Conservation (phyloP, 2,113 vertebrate genomes). For the Martes martes region DNA sequence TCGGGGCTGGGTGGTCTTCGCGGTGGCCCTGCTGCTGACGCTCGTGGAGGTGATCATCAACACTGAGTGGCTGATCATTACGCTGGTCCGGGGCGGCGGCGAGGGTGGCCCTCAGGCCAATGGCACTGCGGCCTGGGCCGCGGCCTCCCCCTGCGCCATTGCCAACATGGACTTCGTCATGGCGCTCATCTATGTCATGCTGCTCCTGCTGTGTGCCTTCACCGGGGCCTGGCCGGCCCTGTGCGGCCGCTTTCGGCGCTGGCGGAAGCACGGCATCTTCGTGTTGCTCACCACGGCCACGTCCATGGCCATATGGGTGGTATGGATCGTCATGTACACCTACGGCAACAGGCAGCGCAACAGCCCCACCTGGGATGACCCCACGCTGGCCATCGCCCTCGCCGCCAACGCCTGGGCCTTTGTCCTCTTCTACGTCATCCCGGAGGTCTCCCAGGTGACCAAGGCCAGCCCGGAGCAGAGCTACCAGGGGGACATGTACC, state of each 20-base stretch:
- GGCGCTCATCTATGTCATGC: slow-evolving; percentile 95
- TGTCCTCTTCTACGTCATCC: slow-evolving; percentile 89
- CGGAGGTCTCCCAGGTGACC: slow-evolving; percentile 87
- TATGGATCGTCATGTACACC: slow-evolving; percentile 93
- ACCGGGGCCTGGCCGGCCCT: slow-evolving; percentile 81
- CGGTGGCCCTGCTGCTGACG: slow-evolving; percentile 84
- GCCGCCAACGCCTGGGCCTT: slow-evolving; percentile 90
- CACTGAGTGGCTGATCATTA: slow-evolving; percentile 95
- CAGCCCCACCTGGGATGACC: slow-evolving; percentile 88
- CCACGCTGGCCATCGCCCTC: slow-evolving; percentile 93
- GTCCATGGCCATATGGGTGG: slow-evolving; percentile 91
- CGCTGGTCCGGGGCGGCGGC: slow-evolving; percentile 78
- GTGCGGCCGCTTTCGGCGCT: slow-evolving; percentile 84
- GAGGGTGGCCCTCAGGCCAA: not conserved
- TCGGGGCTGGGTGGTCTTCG: slow-evolving; percentile 83
- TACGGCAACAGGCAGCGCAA: slow-evolving; percentile 83
- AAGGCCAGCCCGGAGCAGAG: slow-evolving; percentile 72
- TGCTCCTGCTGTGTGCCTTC: slow-evolving; percentile 84
- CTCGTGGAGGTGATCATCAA: slow-evolving; percentile 95
- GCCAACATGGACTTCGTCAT: slow-evolving; percentile 92
- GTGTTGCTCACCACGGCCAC: slow-evolving; percentile 84
- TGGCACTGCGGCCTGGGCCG: not conserved
- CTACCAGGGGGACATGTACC: slow-evolving; percentile 83
- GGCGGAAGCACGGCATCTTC: slow-evolving; percentile 85
- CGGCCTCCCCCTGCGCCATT: slow-evolving; percentile 83